Conservation (phyloP, 2,888 invertebrate genomes). For the Lacanobia wlatinum region DNA sequence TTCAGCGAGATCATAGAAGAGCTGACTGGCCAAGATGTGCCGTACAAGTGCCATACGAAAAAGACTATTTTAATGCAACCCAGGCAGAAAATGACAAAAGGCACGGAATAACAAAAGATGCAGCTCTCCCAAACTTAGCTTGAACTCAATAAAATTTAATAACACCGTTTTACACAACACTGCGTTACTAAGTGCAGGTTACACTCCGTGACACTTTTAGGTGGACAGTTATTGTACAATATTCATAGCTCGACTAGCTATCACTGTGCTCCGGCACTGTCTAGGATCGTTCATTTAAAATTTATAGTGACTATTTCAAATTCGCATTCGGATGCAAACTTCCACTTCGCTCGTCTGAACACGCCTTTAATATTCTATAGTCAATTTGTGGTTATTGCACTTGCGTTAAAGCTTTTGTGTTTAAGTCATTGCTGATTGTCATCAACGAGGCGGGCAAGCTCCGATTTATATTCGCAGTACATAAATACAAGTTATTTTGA, state of each 20-base stretch:
- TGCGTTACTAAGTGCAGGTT: constrained; percentile 39
- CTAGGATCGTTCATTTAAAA: constrained; percentile 74
- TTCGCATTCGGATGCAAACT: constrained; percentile 73
- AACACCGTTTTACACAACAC: constrained; percentile 11
- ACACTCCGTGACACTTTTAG: constrained; percentile 34
- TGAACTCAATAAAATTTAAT: constrained; percentile 17
- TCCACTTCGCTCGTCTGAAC: constrained; percentile 64
- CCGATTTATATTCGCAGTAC: neutral
- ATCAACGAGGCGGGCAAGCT: neutral
- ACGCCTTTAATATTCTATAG: constrained; percentile 72
- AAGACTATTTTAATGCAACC: neutral
- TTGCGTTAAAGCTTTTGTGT: constrained; percentile 43
- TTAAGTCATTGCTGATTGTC: constrained; percentile 32
- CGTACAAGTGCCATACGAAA: neutral
- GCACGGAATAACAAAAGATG: neutral
- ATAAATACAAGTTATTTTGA: neutral
- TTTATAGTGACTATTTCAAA: constrained; percentile 77
- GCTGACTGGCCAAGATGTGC: neutral
- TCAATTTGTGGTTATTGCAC: constrained; percentile 70
- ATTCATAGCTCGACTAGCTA: constrained; percentile 54
- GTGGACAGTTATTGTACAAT: constrained; percentile 54
- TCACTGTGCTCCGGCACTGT: constrained; percentile 52
- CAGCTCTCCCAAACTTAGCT: neutral
- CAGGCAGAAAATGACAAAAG: neutral
- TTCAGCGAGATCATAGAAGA: neutral